phyloP scores from a whole-genome alignment of 2,797 vertebrate species.

The Prionace glauca region DNA sequence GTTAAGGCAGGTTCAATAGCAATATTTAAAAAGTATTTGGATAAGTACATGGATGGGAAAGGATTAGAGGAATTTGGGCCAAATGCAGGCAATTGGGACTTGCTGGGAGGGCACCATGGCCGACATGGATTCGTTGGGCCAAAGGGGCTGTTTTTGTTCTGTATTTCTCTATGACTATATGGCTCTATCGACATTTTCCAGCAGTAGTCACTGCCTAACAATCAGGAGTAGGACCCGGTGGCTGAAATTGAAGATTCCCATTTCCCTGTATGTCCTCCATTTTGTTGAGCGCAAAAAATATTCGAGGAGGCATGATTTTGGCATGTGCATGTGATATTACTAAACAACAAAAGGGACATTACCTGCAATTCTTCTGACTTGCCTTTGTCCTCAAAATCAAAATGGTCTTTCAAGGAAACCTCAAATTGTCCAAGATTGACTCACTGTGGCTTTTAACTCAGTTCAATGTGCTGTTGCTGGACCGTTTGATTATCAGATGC shows the following conservation, averaged over 20 bases:
- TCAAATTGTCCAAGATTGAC: not conserved
- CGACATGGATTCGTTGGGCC: no score
- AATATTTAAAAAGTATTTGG: no score
- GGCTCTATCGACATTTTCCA: not conserved
- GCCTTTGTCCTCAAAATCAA: not conserved
- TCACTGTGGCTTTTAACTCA: conserved; percentile 2
- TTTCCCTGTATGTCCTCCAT: not conserved
- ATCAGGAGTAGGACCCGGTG: not conserved
- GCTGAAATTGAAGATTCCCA: not conserved
- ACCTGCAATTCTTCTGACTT: not conserved
- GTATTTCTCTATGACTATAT: no score
- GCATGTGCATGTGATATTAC: not conserved
- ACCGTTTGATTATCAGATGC: not conserved
- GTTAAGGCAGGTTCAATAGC: no score
- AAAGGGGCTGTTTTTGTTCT: no score
- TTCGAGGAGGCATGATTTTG: not conserved
- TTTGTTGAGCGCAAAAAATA: not conserved
- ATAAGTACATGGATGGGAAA: no score
- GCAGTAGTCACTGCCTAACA: not conserved
- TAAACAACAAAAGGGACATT: no score
- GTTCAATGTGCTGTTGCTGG: not conserved
- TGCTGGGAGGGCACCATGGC: no score
- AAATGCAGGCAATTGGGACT: no score
- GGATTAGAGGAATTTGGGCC: no score
- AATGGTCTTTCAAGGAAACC: not conserved